A percentile compares a stretch with the other conserved stretches of the same genome.
These are phyloP conservation scores for Channa argus DNA, from an alignment of 2,113 vertebrate genomes.

Conservation along the genomic window DNA sequence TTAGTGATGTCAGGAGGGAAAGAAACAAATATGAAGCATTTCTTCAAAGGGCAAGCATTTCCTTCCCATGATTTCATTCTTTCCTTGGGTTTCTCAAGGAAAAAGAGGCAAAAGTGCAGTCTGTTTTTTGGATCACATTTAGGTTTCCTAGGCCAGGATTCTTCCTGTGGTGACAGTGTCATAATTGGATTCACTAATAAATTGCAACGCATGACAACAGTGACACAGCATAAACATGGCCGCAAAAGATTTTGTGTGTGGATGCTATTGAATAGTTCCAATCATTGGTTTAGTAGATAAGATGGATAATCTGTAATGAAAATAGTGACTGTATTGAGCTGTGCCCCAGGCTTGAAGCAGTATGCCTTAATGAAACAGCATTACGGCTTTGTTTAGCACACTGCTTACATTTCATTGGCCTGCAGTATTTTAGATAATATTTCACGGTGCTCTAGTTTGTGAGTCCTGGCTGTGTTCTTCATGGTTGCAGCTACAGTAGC, in stretches of 20 bases:
- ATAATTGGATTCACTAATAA: conserved; percentile 5
- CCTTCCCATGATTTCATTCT: conserved; percentile 81
- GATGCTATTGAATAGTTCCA: neutral
- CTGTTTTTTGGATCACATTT: conserved; percentile 24
- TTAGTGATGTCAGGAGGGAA: conserved; percentile 81
- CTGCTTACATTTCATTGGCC: conserved; percentile 63
- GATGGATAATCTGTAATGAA: conserved; percentile 39
- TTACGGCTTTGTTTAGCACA: conserved; percentile 60
- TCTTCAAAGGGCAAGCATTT: conserved; percentile 77
- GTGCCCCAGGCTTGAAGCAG: conserved; percentile 20
- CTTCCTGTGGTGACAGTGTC: conserved; percentile 28
- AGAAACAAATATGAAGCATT: conserved; percentile 81
- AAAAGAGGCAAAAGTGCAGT: conserved; percentile 69
- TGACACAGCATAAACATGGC: conserved; percentile 10
- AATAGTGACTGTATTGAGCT: conserved; percentile 20
- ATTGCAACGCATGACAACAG: conserved; percentile 20
- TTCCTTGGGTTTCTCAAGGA: conserved; percentile 67
- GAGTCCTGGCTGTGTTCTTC: conserved; percentile 63
- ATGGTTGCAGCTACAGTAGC: conserved; percentile 32
- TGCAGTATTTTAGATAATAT: conserved; percentile 68
- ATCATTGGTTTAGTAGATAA: conserved; percentile 4
- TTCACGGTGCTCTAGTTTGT: conserved; percentile 62
- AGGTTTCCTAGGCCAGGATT: conserved; percentile 33
- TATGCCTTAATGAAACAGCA: conserved; percentile 34
- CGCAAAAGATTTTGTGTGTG: neutral